Evolutionary conservation across 2,797 vertebrate genomes (phyloP), one percentile per base, ranked within the genome.

Genomic region (Aldrovandia affinis): DNA sequence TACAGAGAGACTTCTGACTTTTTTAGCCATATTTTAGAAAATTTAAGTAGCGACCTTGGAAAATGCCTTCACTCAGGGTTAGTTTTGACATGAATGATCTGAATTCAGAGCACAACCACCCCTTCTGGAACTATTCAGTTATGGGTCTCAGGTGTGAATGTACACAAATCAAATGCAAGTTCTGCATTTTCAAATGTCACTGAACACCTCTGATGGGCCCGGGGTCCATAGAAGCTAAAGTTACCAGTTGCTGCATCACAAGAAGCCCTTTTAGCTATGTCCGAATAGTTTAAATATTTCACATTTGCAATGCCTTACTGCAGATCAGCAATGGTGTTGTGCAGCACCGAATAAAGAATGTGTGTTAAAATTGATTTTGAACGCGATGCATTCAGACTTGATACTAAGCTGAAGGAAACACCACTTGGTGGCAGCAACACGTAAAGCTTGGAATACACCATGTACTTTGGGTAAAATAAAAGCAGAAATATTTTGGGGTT

Each of bases 371-470:
- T 47, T 25, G 15, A 14, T n/a, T 63, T 7, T 39, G 33, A 36
- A 22, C 39, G 36, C 68, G 39, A 70, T 39, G 42, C 47, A 42
- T 47, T 25, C 18, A 57, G n/a, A 10, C 42, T 77, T 28, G 9
- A 20, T 33, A 22, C 20, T 25, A 39, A 73, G 68, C 36, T 22
- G 5, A 54, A 52, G 28, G 28, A 57, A 22, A 12, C 20, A 55
- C 82, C 82, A 83, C 82, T 28, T 55, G 82, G 65, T 83, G 82
- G 82, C 82, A 77, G 82, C 54, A 83, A 59, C 70, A 83, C 70
- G 54, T 83, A 77, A 15, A 28, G 30, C 22, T 77, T 83, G 33
- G 33, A 73, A 77, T 18, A 18, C 33, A 54, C 15, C 36, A 20
- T 30, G 28, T 39, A 30, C 44, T 14, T 30, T 52, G n/a, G 22